Evolutionary conservation across 2,888 invertebrate species (phyloP).

Genomic region (Palloptera scutellata): DNA sequence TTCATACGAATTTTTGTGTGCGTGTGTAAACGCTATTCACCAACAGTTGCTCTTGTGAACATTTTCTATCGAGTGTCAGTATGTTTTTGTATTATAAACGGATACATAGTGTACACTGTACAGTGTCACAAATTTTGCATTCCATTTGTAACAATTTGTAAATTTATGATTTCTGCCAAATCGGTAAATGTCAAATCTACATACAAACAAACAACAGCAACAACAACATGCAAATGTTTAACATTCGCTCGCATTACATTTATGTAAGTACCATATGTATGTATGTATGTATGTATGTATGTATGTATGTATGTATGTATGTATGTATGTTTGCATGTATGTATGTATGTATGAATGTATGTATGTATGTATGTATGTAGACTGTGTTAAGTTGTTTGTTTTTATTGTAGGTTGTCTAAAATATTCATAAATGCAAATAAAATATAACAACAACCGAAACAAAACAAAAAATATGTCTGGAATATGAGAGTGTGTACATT

Average conservation of each 20-base stretch:
- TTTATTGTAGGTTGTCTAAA: conserved; percentile 19
- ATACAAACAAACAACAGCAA: not conserved
- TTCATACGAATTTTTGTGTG: too few species aligned
- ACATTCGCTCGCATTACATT: too few species aligned
- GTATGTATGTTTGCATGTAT: not conserved
- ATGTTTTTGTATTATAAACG: too few species aligned
- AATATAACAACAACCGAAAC: not conserved
- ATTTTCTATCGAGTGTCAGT: too few species aligned
- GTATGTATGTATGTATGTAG: not conserved
- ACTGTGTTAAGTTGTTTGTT: too few species aligned
- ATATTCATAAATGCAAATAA: conserved; percentile 25
- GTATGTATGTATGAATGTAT: not conserved
- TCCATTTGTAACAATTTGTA: conserved; percentile 9
- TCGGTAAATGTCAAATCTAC: not conserved
- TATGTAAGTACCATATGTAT: not conserved
- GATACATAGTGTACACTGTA: too few species aligned
- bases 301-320: not conserved
- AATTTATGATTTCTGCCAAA: conserved; percentile 14
- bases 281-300: not conserved
- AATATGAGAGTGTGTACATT: not conserved
- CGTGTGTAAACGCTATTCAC: too few species aligned
- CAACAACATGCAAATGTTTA: not conserved
- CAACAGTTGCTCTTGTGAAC: too few species aligned
- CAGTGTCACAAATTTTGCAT: not conserved
- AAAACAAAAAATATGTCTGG: conserved; percentile 4